These are phyloP conservation scores for Lathronympha strigana DNA, from an alignment of 2,888 invertebrate species.

Conservation along the genomic window DNA sequence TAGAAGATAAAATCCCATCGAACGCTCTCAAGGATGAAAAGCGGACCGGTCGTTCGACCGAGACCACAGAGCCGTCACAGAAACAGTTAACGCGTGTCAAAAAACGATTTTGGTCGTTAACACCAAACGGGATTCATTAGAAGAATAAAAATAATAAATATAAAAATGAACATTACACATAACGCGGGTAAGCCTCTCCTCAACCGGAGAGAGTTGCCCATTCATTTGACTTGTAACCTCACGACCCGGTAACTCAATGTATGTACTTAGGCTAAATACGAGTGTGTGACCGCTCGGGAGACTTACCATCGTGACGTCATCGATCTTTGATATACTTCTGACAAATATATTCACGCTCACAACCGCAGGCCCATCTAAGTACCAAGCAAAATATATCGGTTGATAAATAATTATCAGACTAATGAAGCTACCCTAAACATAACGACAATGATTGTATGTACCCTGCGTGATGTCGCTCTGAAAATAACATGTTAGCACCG, in stretches of 20 bases:
- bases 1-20: constrained; percentile 43
- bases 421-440: constrained; percentile 65
- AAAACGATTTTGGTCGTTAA: constrained; percentile 84
- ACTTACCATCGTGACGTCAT: constrained; percentile 99
- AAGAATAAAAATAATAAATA: constrained; percentile 62
- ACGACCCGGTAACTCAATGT: constrained; percentile 63
- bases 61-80: constrained; percentile 20
- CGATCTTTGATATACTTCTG: constrained; percentile 99
- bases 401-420: constrained; percentile 61
- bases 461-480: constrained; percentile 45
- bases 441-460: constrained; percentile 48
- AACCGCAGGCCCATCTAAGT: constrained; percentile 95
- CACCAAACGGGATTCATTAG: constrained; percentile 71
- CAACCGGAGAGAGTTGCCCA: constrained; percentile 75
- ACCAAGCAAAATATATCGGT: constrained; percentile 81
- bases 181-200: constrained; percentile 73
- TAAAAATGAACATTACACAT: constrained; percentile 63
- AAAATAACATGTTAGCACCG: constrained; percentile 46
- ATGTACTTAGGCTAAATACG: constrained; percentile 69
- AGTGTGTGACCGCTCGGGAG: constrained; percentile 68
- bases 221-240: constrained; percentile 81
- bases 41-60: constrained; percentile 20
- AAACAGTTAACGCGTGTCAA: constrained; percentile 45
- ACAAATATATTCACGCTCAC: constrained; percentile 99
- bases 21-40: constrained; percentile 16